Evolutionary conservation across 2,113 vertebrate genomes (phyloP).

Genomic region (Andinoacara biseriatus): DNA sequence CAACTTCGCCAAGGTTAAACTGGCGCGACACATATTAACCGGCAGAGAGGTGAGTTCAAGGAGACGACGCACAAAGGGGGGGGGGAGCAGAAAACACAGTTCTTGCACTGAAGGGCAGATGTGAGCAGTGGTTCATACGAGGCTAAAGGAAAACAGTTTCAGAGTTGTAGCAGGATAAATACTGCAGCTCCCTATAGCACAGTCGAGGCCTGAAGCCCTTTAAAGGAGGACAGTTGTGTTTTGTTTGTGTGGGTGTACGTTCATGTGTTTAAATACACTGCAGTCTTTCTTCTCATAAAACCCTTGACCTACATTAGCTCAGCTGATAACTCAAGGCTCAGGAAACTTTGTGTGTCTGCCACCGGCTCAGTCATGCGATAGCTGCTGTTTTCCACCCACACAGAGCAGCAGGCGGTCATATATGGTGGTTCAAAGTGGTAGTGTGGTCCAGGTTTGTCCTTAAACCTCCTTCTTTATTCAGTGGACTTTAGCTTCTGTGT

Average conservation of each 20-base stretch:
- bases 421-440: slow-evolving; percentile 1
- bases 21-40: slow-evolving; percentile 91
- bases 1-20: slow-evolving; percentile 94
- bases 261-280: slow-evolving; percentile 21
- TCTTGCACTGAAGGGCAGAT: background rate
- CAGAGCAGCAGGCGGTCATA: slow-evolving; percentile 6
- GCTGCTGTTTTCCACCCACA: background rate
- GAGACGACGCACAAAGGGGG: background rate
- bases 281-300: slow-evolving; percentile 29
- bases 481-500: slow-evolving; percentile 4
- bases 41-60: slow-evolving; percentile 85
- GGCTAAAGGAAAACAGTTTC: background rate
- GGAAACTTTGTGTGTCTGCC: slow-evolving; percentile 5
- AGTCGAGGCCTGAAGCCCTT: background rate
- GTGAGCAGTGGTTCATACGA: background rate
- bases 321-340: slow-evolving; percentile 1
- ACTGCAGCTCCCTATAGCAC: background rate
- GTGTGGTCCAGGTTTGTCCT: slow-evolving; percentile 12
- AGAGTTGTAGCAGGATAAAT: background rate
- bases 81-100: background rate
- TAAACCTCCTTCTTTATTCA: slow-evolving; percentile 37
- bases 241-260: background rate
- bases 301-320: slow-evolving; percentile 52
- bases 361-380: slow-evolving; percentile 48
- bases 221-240: background rate